Conservation (phyloP, 2,888 invertebrate genomes). For the Drosophila acutilabella region DNA sequence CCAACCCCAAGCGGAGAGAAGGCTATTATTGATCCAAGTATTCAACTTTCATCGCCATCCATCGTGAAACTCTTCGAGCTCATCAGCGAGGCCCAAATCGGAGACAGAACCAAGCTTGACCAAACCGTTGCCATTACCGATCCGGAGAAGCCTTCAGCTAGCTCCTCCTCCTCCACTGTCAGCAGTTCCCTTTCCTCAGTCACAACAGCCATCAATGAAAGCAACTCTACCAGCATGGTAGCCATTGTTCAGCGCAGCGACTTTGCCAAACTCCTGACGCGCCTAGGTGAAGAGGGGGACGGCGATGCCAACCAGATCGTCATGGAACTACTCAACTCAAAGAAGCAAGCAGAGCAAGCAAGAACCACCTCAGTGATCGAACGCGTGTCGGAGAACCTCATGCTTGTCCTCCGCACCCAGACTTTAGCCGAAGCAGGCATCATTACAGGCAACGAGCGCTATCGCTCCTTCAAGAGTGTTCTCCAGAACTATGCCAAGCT, state of each 20-base stretch:
- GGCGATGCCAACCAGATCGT: conserved; percentile 65
- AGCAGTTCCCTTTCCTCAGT: too few species aligned
- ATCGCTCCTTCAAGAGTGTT: conserved; percentile 56
- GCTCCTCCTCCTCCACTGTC: too few species aligned
- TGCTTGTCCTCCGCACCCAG: conserved; percentile 48
- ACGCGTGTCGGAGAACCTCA: conserved; percentile 59
- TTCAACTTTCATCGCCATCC: background rate
- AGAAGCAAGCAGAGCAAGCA: conserved; percentile 14
- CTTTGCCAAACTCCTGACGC: conserved; percentile 42
- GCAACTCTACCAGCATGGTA: background rate
- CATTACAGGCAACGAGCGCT: conserved; percentile 56
- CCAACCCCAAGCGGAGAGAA: conserved; percentile 11
- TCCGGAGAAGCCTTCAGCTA: too few species aligned
- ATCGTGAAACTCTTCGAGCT: background rate
- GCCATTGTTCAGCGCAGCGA: conserved; percentile 45
- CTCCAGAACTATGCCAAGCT: conserved; percentile 64
- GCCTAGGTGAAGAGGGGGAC: conserved; percentile 62
- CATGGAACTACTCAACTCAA: conserved; percentile 50
- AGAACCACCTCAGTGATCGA: conserved; percentile 45
- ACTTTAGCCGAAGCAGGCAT: conserved; percentile 63
- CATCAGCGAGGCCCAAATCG: too few species aligned
- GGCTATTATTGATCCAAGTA: background rate
- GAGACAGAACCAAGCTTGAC: too few species aligned
- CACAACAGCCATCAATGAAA: too few species aligned
- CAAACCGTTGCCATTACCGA: too few species aligned